A percentile compares a stretch with the other conserved stretches of the same genome.
phyloP scores from a whole-genome alignment of 2,888 invertebrate species.

The Neoitamus cyanurus region DNA sequence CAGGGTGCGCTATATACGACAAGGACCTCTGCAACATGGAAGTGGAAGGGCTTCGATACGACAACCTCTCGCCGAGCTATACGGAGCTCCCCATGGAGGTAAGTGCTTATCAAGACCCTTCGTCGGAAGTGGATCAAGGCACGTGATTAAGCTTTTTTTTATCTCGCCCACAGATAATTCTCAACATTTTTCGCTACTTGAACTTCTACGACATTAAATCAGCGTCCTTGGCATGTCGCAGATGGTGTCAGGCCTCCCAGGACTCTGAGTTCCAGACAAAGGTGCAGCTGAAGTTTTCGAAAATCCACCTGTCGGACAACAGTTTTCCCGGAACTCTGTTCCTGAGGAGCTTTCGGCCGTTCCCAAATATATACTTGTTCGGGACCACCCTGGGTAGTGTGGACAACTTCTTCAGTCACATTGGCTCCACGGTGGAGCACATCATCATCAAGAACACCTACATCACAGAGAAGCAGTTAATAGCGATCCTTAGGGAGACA shows the following conservation, averaged over 20 bases:
- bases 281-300: constrained; percentile 60
- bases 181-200: constrained; percentile 73
- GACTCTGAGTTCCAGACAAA: constrained; percentile 63
- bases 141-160: not conserved
- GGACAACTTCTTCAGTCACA: constrained; percentile 70
- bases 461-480: constrained; percentile 73
- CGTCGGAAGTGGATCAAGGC: not conserved
- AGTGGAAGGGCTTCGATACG: constrained; percentile 50
- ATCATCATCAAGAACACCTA: constrained; percentile 72
- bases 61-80: constrained; percentile 57
- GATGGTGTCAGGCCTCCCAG: constrained; percentile 77
- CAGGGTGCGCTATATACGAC: not conserved
- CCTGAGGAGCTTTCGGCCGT: constrained; percentile 59
- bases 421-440: constrained; percentile 70
- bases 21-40: not conserved
- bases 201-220: constrained; percentile 74
- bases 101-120: constrained; percentile 48
- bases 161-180: constrained; percentile 68
- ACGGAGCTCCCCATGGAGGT: constrained; percentile 64
- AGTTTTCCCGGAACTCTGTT: constrained; percentile 59
- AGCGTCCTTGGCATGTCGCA: constrained; percentile 73
- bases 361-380: constrained; percentile 60
- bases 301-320: constrained; percentile 61
- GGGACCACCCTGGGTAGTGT: constrained; percentile 62
- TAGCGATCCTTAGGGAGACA: constrained; percentile 70